Base-by-base conservation (phyloP, 2,888 invertebrate species). In the Desoria tigrina region DNA sequence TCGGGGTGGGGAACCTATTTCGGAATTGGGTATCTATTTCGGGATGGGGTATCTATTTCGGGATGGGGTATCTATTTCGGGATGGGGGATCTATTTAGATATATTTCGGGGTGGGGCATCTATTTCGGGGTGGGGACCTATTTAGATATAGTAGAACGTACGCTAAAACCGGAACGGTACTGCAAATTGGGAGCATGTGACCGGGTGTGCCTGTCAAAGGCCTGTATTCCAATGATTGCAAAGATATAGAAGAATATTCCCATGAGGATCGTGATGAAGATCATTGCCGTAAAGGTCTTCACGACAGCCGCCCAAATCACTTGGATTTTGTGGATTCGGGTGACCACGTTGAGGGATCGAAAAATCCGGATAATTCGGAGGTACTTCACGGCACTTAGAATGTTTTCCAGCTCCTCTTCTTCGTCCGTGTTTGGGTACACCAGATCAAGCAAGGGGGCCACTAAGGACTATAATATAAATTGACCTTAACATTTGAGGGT, bases 171-270 rank as follows among this genome's bases (percentile, higher is more conserved):
- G 1, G 57, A 24, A 14, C 71, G 39, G 50, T 68, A 75, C 3
- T 23, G 3, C 9, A 75, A 49, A 16, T 68, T 42, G 0, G 62
- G 39, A 4, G 32, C 37, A 24, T 73, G 73, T 3, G 75, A 68
- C 3, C 54, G 37, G 1, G 68, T 69, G 53, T 68, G 71, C 11
- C 68, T 23, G 11, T 73, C 73, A 60, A 69, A 72, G 2, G 67
- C 24, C 39, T 71, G 69, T 2, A 75, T 68, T 9, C 75, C 73
- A 49, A 75, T 64, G 53, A 75, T 73, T 3, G 75, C 75, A 56
- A 72, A 75, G 61, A 75, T 75, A 59, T 71, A 75, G 56, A 75
- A 75, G 57, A 75, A 72, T 9, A 75, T 66, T 7, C 67, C 42
- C 75, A 75, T 75, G 14, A 74, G 65, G 14, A 58, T 51, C 2